Evolutionary conservation across 2,113 vertebrate genomes (phyloP).

Genomic region (Myotis davidii): DNA sequence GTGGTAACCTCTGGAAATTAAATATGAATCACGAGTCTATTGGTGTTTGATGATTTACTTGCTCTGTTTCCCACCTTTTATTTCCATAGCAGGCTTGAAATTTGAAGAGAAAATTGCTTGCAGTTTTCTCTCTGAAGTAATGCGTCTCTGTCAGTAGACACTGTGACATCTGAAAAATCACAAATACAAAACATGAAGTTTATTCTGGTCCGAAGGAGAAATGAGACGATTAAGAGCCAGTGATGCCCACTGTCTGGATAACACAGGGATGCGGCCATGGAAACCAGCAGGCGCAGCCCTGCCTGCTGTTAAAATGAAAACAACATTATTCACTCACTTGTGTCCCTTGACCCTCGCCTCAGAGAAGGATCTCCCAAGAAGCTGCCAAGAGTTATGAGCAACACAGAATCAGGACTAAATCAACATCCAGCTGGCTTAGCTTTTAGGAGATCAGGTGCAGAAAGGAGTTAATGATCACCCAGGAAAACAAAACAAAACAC

Average conservation of each 20-base stretch:
- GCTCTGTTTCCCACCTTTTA: not conserved
- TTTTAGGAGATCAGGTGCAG: not conserved
- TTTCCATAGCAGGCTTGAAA: not conserved
- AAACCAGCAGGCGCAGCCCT: conserved; percentile 51
- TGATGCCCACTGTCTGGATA: not conserved
- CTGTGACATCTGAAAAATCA: not conserved
- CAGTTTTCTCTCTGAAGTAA: not conserved
- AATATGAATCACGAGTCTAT: not conserved
- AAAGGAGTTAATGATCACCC: conserved; percentile 1
- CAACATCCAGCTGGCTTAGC: not conserved
- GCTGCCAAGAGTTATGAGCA: not conserved
- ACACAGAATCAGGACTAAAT: not conserved
- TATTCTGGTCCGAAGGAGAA: conserved; percentile 50
- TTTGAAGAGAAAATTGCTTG: not conserved
- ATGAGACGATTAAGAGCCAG: conserved; percentile 42
- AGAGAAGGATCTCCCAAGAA: not conserved
- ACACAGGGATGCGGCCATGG: not conserved
- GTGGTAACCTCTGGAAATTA: conserved; percentile 5
- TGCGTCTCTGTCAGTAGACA: not conserved
- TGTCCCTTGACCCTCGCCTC: not conserved
- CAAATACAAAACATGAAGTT: conserved; percentile 36
- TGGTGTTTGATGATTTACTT: not conserved
- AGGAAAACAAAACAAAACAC: not conserved
- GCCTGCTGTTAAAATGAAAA: conserved; percentile 44
- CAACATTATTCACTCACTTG: conserved; percentile 27